A percentile compares a stretch with the other conserved stretches of the same genome.
Conservation (phyloP, 2,113 vertebrate genomes). For the human region DNA sequence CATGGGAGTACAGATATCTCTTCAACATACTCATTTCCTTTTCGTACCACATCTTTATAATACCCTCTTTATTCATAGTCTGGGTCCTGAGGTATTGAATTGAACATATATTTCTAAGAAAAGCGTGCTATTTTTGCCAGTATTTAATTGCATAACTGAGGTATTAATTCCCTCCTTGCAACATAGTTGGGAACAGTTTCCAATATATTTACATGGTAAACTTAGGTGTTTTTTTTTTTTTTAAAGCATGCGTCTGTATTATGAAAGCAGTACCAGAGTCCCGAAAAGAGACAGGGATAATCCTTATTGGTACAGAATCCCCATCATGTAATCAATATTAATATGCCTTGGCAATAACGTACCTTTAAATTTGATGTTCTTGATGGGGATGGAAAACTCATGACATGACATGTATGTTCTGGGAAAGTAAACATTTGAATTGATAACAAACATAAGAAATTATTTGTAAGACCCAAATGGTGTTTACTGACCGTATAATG, state of each 20-base stretch:
- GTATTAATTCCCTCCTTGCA: not conserved
- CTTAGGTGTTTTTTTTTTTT: not conserved
- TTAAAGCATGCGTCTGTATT: not conserved
- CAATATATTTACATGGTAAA: not conserved
- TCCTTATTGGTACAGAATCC: not conserved
- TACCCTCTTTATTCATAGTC: constrained; percentile 75
- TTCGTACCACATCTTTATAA: constrained; percentile 69
- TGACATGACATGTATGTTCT: not conserved
- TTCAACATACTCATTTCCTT: not conserved
- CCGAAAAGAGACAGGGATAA: not conserved
- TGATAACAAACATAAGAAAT: not conserved
- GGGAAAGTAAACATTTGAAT: not conserved
- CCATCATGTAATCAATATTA: not conserved
- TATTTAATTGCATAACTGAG: not conserved
- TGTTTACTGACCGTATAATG: not conserved
- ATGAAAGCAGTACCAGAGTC: not conserved
- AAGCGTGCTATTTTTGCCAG: constrained; percentile 72
- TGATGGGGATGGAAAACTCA: not conserved
- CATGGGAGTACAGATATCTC: not conserved
- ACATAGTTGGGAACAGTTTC: not conserved
- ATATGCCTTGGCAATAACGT: not conserved
- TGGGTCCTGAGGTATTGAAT: constrained; percentile 77
- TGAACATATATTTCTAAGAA: constrained; percentile 76
- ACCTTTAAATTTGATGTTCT: not conserved
- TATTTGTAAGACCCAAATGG: not conserved